phyloP scores from a whole-genome alignment of 2,113 vertebrate species.

The Columba livia region DNA sequence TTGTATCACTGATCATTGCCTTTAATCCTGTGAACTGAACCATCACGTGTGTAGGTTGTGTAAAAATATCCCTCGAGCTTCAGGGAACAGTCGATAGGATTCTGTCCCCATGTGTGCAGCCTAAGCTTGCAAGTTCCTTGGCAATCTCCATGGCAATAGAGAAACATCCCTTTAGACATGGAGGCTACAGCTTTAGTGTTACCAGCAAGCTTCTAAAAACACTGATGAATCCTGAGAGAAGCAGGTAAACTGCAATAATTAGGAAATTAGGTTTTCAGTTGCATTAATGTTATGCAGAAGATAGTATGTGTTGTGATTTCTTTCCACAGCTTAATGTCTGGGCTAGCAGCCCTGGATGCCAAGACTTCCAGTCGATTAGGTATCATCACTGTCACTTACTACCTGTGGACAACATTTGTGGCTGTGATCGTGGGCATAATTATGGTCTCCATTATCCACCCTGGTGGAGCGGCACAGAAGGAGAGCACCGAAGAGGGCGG shows the following conservation, averaged over 20 bases:
- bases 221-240: not conserved
- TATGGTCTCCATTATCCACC: slow-evolving; percentile 97
- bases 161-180: not conserved
- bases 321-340: slow-evolving; percentile 90
- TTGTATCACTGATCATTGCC: not conserved
- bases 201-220: not conserved
- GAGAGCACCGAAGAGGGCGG: slow-evolving; percentile 87
- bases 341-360: slow-evolving; percentile 93
- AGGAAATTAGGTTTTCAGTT: not conserved
- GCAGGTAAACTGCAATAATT: not conserved
- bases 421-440: slow-evolving; percentile 95
- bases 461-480: slow-evolving; percentile 93
- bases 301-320: not conserved
- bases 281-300: not conserved
- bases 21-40: not conserved
- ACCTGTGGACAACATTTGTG: slow-evolving; percentile 97
- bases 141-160: not conserved
- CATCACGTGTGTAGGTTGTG: not conserved
- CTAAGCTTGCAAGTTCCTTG: not conserved
- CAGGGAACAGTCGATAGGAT: not conserved
- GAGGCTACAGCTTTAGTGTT: not conserved
- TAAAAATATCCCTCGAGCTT: not conserved
- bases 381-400: slow-evolving; percentile 96
- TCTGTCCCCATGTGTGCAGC: not conserved
- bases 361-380: slow-evolving; percentile 96